A percentile compares a stretch with the other conserved stretches of the same genome.
These are phyloP conservation scores for Sympetrum striolatum DNA, from an alignment of 2,888 invertebrate species.

Conservation along the genomic window DNA sequence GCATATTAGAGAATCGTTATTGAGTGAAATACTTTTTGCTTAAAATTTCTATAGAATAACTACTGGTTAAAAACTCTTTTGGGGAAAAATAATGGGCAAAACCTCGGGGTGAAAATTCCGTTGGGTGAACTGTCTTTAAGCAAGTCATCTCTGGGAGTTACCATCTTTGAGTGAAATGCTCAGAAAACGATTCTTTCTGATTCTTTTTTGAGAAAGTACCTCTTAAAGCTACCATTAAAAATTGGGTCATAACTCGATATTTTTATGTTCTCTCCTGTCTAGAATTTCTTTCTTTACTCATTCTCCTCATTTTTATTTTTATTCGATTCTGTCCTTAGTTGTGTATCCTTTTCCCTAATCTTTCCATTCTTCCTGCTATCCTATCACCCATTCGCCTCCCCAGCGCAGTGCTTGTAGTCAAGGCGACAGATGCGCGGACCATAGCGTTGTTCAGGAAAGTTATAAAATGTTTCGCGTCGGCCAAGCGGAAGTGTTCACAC, in stretches of 20 bases:
- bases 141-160: too few relatives aligned
- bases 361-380: neutral
- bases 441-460: neutral
- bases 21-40: too few relatives aligned
- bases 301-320: neutral
- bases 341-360: neutral
- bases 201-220: too few relatives aligned
- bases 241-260: neutral
- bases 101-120: too few relatives aligned
- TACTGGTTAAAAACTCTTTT: too few relatives aligned
- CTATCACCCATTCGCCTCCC: neutral
- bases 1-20: too few relatives aligned
- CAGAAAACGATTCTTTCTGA: too few relatives aligned
- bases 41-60: too few relatives aligned
- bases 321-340: neutral
- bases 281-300: neutral
- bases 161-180: too few relatives aligned
- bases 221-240: too few relatives aligned
- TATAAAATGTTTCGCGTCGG: constrained; percentile 9
- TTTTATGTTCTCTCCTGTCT: neutral
- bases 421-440: constrained; percentile 29
- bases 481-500: constrained; percentile 35
- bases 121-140: too few relatives aligned
- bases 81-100: too few relatives aligned
- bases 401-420: neutral